Base-by-base conservation (phyloP, 2,888 invertebrate species). In the Gibbula magus region DNA sequence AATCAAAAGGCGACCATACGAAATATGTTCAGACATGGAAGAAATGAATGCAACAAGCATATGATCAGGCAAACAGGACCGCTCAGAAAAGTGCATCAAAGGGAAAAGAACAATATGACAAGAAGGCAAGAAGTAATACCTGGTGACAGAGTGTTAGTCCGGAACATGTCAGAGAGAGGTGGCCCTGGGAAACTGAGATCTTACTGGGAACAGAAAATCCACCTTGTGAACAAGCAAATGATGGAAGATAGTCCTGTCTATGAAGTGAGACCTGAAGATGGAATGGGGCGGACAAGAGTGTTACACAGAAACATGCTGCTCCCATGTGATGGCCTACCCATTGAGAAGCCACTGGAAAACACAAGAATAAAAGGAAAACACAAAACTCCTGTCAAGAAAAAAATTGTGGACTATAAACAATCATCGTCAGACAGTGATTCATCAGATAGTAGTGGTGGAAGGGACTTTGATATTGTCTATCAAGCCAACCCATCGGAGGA, bases 31-130 rank as follows among this genome's bases (percentile, higher is more conserved):
- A 67, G 51, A 39, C 79, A 53, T 80, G 82, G 82, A 56, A 67
- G n/a, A n/a, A 75, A 66, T 45, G 77, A 16, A 78, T 82, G 77
- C 22, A 75, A 35, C 66, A 82, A 52, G 81, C 79, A 32, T 81
- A 82, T 52, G 39, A 35, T 29, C 18, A 79, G 18, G 82, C 80
- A 20, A 20, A 56, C 2, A 22, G 74, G 16, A 78, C 79, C 67
- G 66, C 81, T 3, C 53, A 56, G 61, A 79, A 77, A 25, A 52
- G 79, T 29, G 52, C 66, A 5, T 16, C n/a, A n/a, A 82, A 51
- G 74, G 79, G 74, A n/a, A 82, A 79, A 39, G 52, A 67, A 22
- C 75, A 78, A 13, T 66, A 78, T 53, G 83, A 81, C 51, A 79
- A 56, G 32, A 51, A 77, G 39, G 52, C 77, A 20, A 77, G 78